phyloP scores from a whole-genome alignment of 2,888 invertebrate species.

The Plagodis dolabraria region DNA sequence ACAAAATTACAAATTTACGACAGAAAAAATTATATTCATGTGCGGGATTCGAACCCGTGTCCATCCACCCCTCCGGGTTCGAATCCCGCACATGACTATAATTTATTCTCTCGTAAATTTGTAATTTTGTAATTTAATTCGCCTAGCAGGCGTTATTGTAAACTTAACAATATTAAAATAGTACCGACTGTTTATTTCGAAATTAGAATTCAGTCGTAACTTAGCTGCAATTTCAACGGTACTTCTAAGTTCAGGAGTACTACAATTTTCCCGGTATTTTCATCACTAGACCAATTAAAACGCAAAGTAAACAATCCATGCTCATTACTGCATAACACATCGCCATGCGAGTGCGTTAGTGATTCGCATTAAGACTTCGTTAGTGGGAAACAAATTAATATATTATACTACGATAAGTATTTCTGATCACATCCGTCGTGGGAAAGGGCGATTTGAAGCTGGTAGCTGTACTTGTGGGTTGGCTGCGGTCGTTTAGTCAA shows the following conservation, averaged over 20 bases:
- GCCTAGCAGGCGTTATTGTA: no score
- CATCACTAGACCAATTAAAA: constrained; percentile 25
- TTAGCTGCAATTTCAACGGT: no score
- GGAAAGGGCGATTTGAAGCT: constrained; percentile 54
- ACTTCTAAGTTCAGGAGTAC: not conserved
- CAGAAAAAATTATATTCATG: no score
- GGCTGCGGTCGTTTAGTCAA: constrained; percentile 11
- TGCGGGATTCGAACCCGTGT: no score
- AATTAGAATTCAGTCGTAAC: no score
- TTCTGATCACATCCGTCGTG: constrained; percentile 70
- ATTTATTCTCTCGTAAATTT: no score
- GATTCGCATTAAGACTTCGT: constrained; percentile 72
- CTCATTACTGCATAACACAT: constrained; percentile 55
- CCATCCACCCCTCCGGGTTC: no score
- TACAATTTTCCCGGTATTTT: constrained; percentile 2
- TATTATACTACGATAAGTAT: constrained; percentile 65
- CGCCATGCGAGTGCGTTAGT: constrained; percentile 50
- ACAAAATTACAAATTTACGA: no score
- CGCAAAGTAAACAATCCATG: constrained; percentile 43
- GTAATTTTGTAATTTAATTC: no score
- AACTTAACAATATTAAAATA: no score
- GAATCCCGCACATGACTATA: no score
- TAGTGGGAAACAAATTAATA: constrained; percentile 81
- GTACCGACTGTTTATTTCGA: no score
- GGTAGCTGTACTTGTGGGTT: constrained; percentile 4